phyloP scores from a whole-genome alignment of 1,140 invertebrate species.

The Drosophila sp. region DNA sequence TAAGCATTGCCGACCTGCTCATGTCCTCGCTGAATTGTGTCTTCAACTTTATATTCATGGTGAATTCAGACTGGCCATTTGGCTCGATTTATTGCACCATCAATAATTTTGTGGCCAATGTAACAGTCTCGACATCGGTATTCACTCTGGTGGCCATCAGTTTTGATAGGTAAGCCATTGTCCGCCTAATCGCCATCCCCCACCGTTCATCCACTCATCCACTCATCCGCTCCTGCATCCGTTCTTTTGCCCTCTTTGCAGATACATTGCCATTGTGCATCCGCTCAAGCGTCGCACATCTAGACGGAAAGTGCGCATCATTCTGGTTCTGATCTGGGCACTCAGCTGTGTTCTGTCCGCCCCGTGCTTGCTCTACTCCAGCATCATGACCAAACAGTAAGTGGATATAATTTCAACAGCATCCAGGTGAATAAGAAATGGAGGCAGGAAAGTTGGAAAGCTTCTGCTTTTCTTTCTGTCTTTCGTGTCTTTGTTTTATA shows the following conservation, averaged over 20 bases:
- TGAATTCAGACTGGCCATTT: constrained; percentile 92
- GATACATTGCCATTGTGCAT: constrained; percentile 96
- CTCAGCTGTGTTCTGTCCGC: constrained; percentile 90
- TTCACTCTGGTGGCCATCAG: constrained; percentile 94
- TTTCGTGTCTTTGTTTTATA: constrained; percentile 46
- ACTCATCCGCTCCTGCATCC: constrained; percentile 27
- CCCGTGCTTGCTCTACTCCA: constrained; percentile 93
- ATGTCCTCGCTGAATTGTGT: constrained; percentile 96
- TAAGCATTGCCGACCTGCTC: constrained; percentile 95
- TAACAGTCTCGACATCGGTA: constrained; percentile 94
- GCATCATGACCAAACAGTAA: constrained; percentile 89
- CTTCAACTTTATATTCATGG: constrained; percentile 97
- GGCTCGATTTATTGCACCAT: constrained; percentile 92
- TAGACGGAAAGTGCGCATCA: constrained; percentile 89
- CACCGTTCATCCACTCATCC: no score
- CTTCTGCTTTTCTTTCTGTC: neutral
- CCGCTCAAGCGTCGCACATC: constrained; percentile 94
- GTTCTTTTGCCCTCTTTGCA: constrained; percentile 83
- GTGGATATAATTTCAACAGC: constrained; percentile 47
- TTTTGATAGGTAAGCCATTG: constrained; percentile 89
- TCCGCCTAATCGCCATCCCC: neutral
- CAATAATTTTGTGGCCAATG: constrained; percentile 94
- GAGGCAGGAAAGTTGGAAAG: neutral
- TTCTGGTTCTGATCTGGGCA: constrained; percentile 92
- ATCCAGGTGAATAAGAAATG: constrained; percentile 3